Percentiles rank a stretch among this genome's conserved stretches.
Evolutionary conservation across 2,797 vertebrate genomes (phyloP).

Genomic region (Numenius phaeopus): DNA sequence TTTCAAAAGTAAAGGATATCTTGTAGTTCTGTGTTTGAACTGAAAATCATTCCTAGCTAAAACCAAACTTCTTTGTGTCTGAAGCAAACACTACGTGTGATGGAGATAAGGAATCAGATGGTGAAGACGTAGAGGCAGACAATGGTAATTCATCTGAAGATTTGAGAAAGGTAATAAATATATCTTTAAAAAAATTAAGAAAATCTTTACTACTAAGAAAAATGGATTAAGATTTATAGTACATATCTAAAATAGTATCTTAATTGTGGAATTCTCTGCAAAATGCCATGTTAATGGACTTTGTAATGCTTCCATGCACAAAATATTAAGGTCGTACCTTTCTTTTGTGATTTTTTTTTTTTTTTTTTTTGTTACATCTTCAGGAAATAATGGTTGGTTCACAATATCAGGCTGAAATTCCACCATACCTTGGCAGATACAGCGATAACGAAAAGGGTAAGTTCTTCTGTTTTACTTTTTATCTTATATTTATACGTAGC

Average conservation of each 20-base stretch:
- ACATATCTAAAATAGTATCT: not conserved
- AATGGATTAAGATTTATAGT: not conserved
- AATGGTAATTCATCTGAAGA: constrained; percentile 89
- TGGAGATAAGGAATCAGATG: constrained; percentile 95
- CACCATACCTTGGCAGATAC: constrained; percentile 87
- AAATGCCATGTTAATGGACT: not conserved
- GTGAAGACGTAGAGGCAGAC: constrained; percentile 87
- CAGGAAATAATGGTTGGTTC: constrained; percentile 97
- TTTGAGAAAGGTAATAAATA: constrained; percentile 87
- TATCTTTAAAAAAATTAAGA: not conserved
- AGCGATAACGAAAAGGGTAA: constrained; percentile 87
- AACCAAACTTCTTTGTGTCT: constrained; percentile 17
- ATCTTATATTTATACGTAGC: not conserved
- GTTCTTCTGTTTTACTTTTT: not conserved
- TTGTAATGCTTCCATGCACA: not conserved
- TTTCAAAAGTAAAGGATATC: not conserved
- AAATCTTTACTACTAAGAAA: not conserved
- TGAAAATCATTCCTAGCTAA: not conserved
- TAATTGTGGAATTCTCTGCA: not conserved
- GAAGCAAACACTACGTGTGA: constrained; percentile 93
- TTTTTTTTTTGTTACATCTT: not conserved
- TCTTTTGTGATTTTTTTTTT: not conserved
- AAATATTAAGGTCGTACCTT: not conserved
- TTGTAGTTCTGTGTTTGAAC: not conserved
- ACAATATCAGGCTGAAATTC: constrained; percentile 95